Evolutionary conservation across 1,140 invertebrate species (phyloP).

Genomic region (Brachionus rotundiformis): DNA sequence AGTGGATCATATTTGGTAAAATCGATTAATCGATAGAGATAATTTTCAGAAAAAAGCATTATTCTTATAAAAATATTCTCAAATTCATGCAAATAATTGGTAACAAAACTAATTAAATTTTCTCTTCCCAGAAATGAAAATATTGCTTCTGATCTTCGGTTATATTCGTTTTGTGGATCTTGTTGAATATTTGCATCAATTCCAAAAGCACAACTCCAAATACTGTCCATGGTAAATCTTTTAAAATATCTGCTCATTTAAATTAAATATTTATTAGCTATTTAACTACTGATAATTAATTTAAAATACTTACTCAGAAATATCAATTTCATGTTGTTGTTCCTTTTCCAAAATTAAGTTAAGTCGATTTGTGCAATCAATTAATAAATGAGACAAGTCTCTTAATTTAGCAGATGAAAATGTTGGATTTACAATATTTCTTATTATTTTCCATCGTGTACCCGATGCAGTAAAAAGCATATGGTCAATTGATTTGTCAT

Average conservation of each 20-base stretch:
- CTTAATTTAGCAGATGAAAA: slow-evolving; percentile 69
- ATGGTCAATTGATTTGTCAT: not conserved
- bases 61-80: not conserved
- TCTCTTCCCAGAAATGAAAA: not conserved
- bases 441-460: slow-evolving; percentile 66
- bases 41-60: not conserved
- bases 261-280: not conserved
- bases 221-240: slow-evolving; percentile 47
- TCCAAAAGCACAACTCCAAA: slow-evolving; percentile 43
- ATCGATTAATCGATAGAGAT: not conserved
- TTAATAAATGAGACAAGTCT: slow-evolving; percentile 59
- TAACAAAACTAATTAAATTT: slow-evolving; percentile 1
- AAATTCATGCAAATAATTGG: slow-evolving; percentile 32
- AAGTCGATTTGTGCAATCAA: slow-evolving; percentile 56
- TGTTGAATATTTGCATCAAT: slow-evolving; percentile 34
- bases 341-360: slow-evolving; percentile 55
- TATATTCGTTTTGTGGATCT: slow-evolving; percentile 35
- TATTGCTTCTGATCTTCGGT: not conserved
- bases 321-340: slow-evolving; percentile 55
- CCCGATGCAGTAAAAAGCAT: slow-evolving; percentile 58
- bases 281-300: not conserved
- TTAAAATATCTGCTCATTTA: slow-evolving; percentile 51
- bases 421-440: slow-evolving; percentile 68
- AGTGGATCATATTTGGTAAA: slow-evolving; percentile 9
- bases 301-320: slow-evolving; percentile 55